Evolutionary conservation across 2,797 vertebrate species (phyloP).

Genomic region (Pyrrhura leucotis): DNA sequence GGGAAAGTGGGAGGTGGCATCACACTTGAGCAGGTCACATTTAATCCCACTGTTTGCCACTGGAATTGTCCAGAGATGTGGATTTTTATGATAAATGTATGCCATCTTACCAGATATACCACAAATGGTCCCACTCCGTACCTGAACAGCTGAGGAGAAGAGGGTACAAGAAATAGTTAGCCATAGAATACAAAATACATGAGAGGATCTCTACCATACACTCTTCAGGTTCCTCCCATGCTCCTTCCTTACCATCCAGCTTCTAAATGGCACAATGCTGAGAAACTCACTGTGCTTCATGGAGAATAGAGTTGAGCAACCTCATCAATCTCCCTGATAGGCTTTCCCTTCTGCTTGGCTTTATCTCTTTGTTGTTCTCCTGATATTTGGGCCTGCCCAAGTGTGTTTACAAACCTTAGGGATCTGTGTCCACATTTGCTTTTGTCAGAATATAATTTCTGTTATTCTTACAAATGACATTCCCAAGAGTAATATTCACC

Average conservation of each 20-base stretch:
- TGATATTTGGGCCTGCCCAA: background rate
- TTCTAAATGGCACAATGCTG: background rate
- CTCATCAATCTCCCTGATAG: background rate
- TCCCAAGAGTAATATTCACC: background rate
- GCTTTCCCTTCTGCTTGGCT: background rate
- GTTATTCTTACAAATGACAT: background rate
- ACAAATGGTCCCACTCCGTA: constrained; percentile 77
- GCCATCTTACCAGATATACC: constrained; percentile 83
- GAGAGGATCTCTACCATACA: background rate
- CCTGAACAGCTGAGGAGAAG: constrained; percentile 72
- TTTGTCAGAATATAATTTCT: background rate
- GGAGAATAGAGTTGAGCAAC: background rate
- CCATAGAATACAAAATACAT: background rate
- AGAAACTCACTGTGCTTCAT: background rate
- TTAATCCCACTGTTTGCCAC: background rate
- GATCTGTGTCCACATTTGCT: background rate
- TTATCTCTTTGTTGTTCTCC: background rate
- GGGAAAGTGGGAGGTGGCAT: background rate
- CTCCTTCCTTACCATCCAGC: background rate
- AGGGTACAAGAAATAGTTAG: background rate
- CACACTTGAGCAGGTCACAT: background rate
- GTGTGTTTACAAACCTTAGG: background rate
- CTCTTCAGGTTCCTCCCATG: background rate
- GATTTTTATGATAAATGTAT: background rate
- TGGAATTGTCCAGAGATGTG: background rate